A percentile compares a stretch with the other conserved stretches of the same genome.
Conservation (phyloP, 2,888 invertebrate genomes). For the Napeogenes sylphis region DNA sequence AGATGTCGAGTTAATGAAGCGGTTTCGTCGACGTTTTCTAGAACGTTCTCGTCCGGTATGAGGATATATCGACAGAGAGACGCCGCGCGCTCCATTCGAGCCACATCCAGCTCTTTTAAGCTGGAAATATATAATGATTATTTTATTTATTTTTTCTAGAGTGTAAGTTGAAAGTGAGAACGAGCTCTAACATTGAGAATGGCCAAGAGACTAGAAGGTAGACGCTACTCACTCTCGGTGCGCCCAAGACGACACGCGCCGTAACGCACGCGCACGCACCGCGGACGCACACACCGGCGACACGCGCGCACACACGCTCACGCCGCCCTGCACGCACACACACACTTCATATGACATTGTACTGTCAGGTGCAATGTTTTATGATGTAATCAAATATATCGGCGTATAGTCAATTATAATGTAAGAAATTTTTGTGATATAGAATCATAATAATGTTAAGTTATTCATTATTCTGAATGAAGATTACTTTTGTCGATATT, state of each 20-base stretch:
- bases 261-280: no score
- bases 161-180: neutral
- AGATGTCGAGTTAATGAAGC: slow-evolving; percentile 31
- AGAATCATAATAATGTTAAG: no score
- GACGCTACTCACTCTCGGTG: slow-evolving; percentile 44
- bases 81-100: slow-evolving; percentile 43
- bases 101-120: slow-evolving; percentile 33
- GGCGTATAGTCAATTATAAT: no score
- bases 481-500: no score
- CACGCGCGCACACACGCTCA: no score
- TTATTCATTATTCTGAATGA: no score
- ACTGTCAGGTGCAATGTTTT: no score
- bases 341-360: no score
- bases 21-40: slow-evolving; percentile 26
- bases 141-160: neutral
- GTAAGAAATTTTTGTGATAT: no score
- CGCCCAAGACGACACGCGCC: slow-evolving; percentile 38
- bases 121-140: slow-evolving; percentile 35
- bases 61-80: slow-evolving; percentile 40
- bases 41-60: neutral
- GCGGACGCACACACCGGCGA: slow-evolving; percentile 11
- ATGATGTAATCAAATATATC: no score
- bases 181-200: no score
- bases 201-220: no score
- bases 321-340: slow-evolving; percentile 25